A percentile compares a stretch with the other conserved stretches of the same genome.
These are phyloP conservation scores for Eupristina koningsbergeri DNA, from an alignment of 1,140 invertebrate genomes.

Conservation along the genomic window DNA sequence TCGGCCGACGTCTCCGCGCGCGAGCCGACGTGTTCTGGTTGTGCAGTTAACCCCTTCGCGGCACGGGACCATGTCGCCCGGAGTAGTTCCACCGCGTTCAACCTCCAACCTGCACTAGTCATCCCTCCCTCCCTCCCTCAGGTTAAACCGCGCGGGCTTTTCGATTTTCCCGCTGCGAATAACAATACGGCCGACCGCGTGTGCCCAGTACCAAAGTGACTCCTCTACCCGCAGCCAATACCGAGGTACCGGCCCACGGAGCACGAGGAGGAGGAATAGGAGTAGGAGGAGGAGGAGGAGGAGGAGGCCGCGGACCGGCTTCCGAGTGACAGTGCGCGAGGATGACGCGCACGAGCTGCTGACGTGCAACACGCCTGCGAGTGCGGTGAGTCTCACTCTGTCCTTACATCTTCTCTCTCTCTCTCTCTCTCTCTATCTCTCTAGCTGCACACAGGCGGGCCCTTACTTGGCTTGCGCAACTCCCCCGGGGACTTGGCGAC, in stretches of 20 bases:
- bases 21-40: background rate
- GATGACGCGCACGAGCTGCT: conserved; percentile 16
- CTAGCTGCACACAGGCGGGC: too few species aligned
- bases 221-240: background rate
- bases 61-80: background rate
- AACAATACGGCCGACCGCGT: background rate
- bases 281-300: background rate
- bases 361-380: conserved; percentile 6
- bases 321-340: conserved; percentile 23
- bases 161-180: background rate
- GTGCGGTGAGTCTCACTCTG: conserved; percentile 27
- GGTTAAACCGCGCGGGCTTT: too few species aligned
- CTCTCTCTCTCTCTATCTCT: background rate
- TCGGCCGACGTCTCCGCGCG: background rate
- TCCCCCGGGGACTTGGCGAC: background rate
- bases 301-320: background rate
- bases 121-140: too few species aligned
- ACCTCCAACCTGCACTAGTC: too few species aligned
- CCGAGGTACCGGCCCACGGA: background rate
- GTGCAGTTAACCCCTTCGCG: background rate
- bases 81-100: too few species aligned
- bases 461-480: background rate
- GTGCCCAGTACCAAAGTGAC: background rate
- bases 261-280: background rate
- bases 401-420: too few species aligned